phyloP scores from a whole-genome alignment of 2,797 vertebrate species.

The Chrosomus eos region DNA sequence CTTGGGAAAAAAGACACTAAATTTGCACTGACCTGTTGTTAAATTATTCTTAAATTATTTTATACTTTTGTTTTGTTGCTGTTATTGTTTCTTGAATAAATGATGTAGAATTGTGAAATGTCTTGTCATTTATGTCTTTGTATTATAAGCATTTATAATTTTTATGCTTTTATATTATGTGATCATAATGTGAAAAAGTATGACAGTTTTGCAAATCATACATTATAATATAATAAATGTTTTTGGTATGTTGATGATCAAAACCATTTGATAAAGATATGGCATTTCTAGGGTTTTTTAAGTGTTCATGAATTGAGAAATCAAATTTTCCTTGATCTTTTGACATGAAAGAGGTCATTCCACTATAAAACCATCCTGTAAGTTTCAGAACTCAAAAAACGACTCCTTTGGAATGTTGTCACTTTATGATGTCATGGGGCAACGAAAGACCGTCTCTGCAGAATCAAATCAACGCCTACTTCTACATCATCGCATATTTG shows the following conservation, averaged over 20 bases:
- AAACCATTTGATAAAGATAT: not conserved
- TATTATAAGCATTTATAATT: not conserved
- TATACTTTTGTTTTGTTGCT: not conserved
- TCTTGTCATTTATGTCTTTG: not conserved
- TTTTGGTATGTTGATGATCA: slow-evolving; percentile 8
- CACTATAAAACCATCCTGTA: not conserved
- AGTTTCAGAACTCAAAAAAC: not conserved
- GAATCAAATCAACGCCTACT: no score
- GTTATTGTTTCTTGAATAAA: slow-evolving; percentile 44
- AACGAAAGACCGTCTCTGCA: no score
- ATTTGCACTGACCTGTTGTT: not conserved
- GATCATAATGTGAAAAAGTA: not conserved
- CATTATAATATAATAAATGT: not conserved
- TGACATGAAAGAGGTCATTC: not conserved
- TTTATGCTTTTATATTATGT: not conserved
- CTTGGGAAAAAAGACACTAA: not conserved
- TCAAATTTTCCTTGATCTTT: not conserved
- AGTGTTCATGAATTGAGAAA: not conserved
- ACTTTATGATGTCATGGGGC: no score
- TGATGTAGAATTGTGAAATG: not conserved
- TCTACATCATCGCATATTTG: no score
- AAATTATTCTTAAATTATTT: not conserved
- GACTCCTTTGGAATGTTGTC: no score
- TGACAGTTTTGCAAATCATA: not conserved
- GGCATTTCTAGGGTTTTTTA: not conserved